Evolutionary conservation across 2,888 invertebrate species (phyloP).

Genomic region (Thereva unica): DNA sequence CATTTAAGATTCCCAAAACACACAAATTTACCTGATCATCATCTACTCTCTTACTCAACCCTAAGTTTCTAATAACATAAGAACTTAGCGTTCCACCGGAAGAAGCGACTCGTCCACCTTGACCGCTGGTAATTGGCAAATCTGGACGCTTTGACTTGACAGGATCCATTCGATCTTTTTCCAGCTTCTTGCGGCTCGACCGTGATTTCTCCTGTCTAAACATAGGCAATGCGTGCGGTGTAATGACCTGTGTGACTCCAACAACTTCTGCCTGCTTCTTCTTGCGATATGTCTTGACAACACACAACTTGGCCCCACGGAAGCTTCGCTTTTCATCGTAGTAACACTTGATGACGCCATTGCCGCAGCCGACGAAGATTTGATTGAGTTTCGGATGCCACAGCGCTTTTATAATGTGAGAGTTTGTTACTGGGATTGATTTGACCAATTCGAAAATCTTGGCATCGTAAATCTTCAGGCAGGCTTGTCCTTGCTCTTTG

Average conservation of each 20-base stretch:
- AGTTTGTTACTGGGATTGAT: constrained; percentile 75
- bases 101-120: constrained; percentile 91
- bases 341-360: constrained; percentile 86
- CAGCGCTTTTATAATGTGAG: constrained; percentile 82
- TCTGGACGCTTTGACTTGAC: constrained; percentile 82
- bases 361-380: constrained; percentile 88
- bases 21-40: constrained; percentile 71
- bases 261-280: constrained; percentile 84
- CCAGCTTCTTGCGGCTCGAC: constrained; percentile 86
- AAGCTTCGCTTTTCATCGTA: constrained; percentile 87
- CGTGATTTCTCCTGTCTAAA: constrained; percentile 91
- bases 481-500: constrained; percentile 67
- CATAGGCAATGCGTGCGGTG: constrained; percentile 93
- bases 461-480: constrained; percentile 78
- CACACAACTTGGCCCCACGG: constrained; percentile 89
- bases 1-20: neutral
- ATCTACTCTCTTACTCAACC: constrained; percentile 86
- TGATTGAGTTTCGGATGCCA: constrained; percentile 99
- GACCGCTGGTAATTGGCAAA: constrained; percentile 84
- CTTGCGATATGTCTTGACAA: constrained; percentile 78
- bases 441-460: constrained; percentile 75
- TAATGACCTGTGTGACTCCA: constrained; percentile 90
- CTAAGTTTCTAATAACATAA: constrained; percentile 93
- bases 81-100: constrained; percentile 93
- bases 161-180: constrained; percentile 87